Conservation (phyloP, 2,797 vertebrate genomes). For the Epinephelus coioides region DNA sequence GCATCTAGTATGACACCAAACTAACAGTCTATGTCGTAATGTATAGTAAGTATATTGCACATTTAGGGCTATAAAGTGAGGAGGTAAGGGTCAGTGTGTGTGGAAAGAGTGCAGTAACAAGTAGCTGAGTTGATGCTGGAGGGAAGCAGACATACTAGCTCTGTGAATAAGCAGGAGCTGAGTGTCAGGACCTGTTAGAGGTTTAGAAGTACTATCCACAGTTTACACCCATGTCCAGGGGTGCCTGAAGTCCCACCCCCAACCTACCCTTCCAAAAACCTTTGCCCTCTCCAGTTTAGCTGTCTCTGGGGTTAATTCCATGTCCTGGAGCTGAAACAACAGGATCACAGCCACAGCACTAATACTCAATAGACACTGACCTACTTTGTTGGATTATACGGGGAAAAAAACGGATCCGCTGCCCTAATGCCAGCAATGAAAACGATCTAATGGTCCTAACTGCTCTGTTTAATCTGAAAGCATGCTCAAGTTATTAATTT, state of each 20-base stretch:
- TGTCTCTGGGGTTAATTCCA: constrained; percentile 85
- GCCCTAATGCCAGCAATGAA: constrained; percentile 88
- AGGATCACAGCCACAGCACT: constrained; percentile 87
- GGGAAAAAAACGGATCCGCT: constrained; percentile 80
- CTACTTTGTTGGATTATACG: constrained; percentile 88
- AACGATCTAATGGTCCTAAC: constrained; percentile 89
- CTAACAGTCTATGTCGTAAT: background rate
- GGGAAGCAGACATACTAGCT: constrained; percentile 51
- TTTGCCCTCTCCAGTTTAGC: constrained; percentile 85
- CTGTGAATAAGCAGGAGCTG: constrained; percentile 60
- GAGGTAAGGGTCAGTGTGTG: constrained; percentile 39
- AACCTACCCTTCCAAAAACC: constrained; percentile 80
- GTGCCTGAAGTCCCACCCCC: constrained; percentile 68
- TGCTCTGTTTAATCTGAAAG: constrained; percentile 88
- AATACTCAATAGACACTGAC: constrained; percentile 89
- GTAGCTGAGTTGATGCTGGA: constrained; percentile 55
- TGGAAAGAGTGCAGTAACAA: constrained; percentile 52
- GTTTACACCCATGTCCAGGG: constrained; percentile 73
- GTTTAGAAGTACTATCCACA: constrained; percentile 69
- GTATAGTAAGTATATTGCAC: constrained; percentile 11
- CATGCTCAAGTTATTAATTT: constrained; percentile 88
- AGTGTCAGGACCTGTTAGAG: constrained; percentile 77
- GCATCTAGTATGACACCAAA: background rate
- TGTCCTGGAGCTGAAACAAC: constrained; percentile 87
- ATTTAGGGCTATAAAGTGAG: constrained; percentile 27